Base-by-base conservation (phyloP, 1,140 invertebrate species). In the Ericerus pela region DNA sequence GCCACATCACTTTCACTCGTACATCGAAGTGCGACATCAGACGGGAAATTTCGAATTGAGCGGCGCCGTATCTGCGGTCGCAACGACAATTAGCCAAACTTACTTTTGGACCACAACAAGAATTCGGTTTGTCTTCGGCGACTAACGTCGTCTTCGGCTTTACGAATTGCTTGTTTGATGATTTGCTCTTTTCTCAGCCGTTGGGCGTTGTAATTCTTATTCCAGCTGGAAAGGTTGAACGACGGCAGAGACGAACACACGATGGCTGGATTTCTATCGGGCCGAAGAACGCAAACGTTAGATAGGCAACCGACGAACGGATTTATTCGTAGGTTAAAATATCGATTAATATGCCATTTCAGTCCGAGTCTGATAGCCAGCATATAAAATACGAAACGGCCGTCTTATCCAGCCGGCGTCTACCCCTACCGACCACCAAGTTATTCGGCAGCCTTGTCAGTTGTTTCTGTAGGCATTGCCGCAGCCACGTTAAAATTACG, bases 121-220 rank as follows among this genome's bases (percentile, higher is more conserved):
- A 84, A 87, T 62, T 88, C 85, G 26, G 84, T 72, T 56, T 80
- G 78, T 63, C 82, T 80, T 22, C 84, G 73, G 53, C 78, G 74
- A 12, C 80, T 72, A 60, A 88, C 70, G 58, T 85, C 81, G 53
- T 79, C 73, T 62, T 85, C 82, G 1, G 84, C 85, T 59, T 82
- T 82, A 58, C 80, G 76, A 0, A 88, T 68, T 0, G 84, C 85
- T 2, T 79, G 75, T 16, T 69, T 69, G 14, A 58, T 22, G 14
- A 58, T 24, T 10, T 12, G 8, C 26, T 33, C 20, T 30, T 51
- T 26, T 18, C 29, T 54, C 11, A 26, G 43, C 27, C 16, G 22
- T 31, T 43, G 37, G 18, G 22, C 28, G 20, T 57, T 29, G 18
- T 53, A 30, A 79, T 65, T 14, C 78, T 57, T 1, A 16, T 70